Evolutionary conservation across 1,140 invertebrate genomes (phyloP).

Genomic region (Eufriesea mexicana): DNA sequence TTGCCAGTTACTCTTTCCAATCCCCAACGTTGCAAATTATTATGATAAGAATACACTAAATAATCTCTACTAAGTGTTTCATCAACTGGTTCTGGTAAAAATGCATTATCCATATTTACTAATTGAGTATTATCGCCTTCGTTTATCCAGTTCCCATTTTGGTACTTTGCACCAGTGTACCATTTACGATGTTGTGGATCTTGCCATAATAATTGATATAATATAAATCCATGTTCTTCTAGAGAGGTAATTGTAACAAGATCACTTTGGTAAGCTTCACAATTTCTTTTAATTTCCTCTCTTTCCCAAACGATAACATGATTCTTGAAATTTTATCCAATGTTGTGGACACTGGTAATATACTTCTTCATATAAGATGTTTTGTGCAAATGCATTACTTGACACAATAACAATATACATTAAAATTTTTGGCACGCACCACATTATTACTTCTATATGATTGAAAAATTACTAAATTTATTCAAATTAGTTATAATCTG

Average conservation of each 20-base stretch:
- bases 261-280: constrained; percentile 91
- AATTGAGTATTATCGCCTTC: constrained; percentile 90
- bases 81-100: constrained; percentile 86
- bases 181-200: constrained; percentile 94
- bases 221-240: constrained; percentile 94
- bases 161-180: constrained; percentile 90
- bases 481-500: neutral
- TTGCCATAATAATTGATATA: constrained; percentile 88
- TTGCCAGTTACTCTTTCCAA: constrained; percentile 90
- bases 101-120: constrained; percentile 91
- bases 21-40: constrained; percentile 90
- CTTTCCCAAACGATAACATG: constrained; percentile 93
- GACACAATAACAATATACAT: neutral
- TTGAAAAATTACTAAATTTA: neutral
- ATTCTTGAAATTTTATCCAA: constrained; percentile 89
- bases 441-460: constrained; percentile 9
- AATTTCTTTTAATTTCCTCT: constrained; percentile 90
- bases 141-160: constrained; percentile 91
- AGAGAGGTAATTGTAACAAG: constrained; percentile 89
- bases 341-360: constrained; percentile 88
- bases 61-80: constrained; percentile 82
- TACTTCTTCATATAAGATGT: constrained; percentile 66
- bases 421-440: neutral
- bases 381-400: constrained; percentile 59
- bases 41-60: constrained; percentile 88